Evolutionary conservation across 2,797 vertebrate genomes (phyloP).

Genomic region (Falco cherrug): DNA sequence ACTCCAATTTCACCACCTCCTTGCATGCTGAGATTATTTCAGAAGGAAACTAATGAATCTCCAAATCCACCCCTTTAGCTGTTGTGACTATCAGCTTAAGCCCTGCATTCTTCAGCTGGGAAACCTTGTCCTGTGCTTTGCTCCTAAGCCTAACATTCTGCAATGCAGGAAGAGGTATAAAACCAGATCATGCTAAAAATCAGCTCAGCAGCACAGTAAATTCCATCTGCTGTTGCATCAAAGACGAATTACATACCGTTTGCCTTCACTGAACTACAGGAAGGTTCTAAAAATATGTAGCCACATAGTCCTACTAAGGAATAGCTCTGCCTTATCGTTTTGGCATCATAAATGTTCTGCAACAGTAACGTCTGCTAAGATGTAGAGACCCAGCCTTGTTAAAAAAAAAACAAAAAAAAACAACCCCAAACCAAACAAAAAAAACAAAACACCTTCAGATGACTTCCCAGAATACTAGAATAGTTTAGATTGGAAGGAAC

Average conservation of each 20-base stretch:
- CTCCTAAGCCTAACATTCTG: neutral
- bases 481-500: neutral
- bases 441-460: neutral
- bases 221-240: neutral
- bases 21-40: neutral
- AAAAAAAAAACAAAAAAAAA: neutral
- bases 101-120: neutral
- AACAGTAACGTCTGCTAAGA: neutral
- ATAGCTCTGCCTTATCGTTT: neutral
- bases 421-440: neutral
- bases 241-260: neutral
- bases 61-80: neutral
- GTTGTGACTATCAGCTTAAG: neutral
- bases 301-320: neutral
- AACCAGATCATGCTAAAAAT: neutral
- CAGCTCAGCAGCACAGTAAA: neutral
- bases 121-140: neutral
- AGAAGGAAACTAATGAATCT: neutral
- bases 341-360: neutral
- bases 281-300: neutral
- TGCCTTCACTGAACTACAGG: neutral
- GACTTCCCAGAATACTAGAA: neutral
- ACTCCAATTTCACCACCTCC: neutral
- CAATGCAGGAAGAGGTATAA: neutral
- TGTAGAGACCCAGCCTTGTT: neutral